These are phyloP conservation scores for Nephotettix cincticeps DNA, from an alignment of 1,140 invertebrate genomes.

Conservation along the genomic window DNA sequence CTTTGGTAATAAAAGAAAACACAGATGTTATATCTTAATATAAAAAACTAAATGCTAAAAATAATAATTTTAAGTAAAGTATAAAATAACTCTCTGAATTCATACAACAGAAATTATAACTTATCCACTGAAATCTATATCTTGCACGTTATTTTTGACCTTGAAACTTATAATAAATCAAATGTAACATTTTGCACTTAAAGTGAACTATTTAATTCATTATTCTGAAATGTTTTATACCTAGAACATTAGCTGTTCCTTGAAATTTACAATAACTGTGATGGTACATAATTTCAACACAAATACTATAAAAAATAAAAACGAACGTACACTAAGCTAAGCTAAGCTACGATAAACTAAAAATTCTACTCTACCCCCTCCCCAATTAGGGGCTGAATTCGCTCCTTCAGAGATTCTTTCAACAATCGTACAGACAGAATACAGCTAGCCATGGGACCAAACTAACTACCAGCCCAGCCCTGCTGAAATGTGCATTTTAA, in stretches of 20 bases:
- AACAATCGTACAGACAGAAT: not conserved
- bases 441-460: not conserved
- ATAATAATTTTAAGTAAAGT: too few relatives aligned
- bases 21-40: too few relatives aligned
- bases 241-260: not conserved
- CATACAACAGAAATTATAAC: too few relatives aligned
- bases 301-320: not conserved
- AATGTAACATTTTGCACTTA: not conserved
- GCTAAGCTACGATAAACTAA: not conserved
- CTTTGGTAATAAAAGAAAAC: too few relatives aligned
- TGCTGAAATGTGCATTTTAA: not conserved
- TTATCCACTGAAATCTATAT: too few relatives aligned
- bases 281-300: too few relatives aligned
- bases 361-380: not conserved
- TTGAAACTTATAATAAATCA: not conserved
- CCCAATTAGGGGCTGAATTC: conserved; percentile 6
- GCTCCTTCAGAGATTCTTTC: conserved; percentile 12
- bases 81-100: too few relatives aligned
- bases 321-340: not conserved
- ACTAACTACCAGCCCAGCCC: not conserved
- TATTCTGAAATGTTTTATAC: not conserved
- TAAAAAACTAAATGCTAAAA: too few relatives aligned
- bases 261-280: too few relatives aligned
- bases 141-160: not conserved
- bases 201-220: not conserved